Conservation (phyloP, 2,888 invertebrate species). For the Periphyllus acericola region DNA sequence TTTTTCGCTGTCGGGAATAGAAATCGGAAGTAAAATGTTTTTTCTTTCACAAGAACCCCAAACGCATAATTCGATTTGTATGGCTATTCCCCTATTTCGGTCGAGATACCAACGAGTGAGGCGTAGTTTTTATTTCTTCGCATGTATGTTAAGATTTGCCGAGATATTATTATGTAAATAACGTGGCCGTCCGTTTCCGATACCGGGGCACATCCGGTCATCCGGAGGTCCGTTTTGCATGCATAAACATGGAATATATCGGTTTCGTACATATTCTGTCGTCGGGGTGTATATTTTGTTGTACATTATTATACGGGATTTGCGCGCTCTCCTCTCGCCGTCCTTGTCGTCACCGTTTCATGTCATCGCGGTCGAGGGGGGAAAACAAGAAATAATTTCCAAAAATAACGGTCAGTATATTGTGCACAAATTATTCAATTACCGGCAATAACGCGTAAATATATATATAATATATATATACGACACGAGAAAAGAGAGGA, state of each 20-base stretch:
- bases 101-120: neutral
- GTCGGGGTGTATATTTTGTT: neutral
- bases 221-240: constrained; percentile 41
- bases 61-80: constrained; percentile 41
- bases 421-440: constrained; percentile 54
- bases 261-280: constrained; percentile 25
- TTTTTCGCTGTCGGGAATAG: neutral
- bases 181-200: constrained; percentile 50
- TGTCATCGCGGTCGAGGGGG: neutral
- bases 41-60: neutral
- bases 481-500: neutral
- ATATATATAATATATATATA: neutral
- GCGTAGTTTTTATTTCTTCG: neutral
- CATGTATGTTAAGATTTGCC: neutral
- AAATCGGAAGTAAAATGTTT: constrained; percentile 24
- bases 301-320: neutral
- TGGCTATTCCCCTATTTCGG: neutral
- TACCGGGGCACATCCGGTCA: constrained; percentile 53
- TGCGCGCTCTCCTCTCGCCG: neutral
- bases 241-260: constrained; percentile 39
- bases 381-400: constrained; percentile 21
- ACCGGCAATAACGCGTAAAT: constrained; percentile 31
- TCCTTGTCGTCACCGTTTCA: neutral
- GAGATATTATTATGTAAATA: constrained; percentile 54
- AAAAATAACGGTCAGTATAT: constrained; percentile 9